These are phyloP conservation scores for Dromius quadrimaculatus DNA, from an alignment of 2,888 invertebrate species.

Conservation along the genomic window DNA sequence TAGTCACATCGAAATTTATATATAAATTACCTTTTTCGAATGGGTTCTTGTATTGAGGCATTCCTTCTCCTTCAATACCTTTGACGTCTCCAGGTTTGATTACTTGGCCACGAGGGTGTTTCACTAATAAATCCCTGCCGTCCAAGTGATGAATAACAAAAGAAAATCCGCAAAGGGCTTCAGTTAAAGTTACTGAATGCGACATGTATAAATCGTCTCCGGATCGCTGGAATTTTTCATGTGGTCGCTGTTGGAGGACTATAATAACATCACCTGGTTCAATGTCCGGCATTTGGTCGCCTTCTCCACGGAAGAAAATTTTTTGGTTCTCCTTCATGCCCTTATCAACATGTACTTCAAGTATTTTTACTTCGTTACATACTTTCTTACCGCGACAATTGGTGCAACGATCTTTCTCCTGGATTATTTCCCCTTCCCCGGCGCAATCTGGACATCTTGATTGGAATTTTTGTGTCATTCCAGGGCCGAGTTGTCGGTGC, in stretches of 20 bases:
- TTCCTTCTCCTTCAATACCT: conserved; percentile 87
- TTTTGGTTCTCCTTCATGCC: conserved; percentile 91
- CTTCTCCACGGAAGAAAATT: conserved; percentile 88
- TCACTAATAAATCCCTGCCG: conserved; percentile 84
- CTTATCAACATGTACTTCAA: conserved; percentile 90
- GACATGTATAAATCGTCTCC: conserved; percentile 81
- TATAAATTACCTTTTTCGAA: conserved; percentile 89
- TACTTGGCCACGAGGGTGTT: conserved; percentile 83
- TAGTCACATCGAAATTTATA: conserved; percentile 87
- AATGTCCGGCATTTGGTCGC: conserved; percentile 89
- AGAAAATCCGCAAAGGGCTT: conserved; percentile 91
- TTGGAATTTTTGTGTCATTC: conserved; percentile 75
- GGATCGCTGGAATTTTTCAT: conserved; percentile 82
- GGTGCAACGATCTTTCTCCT: conserved; percentile 86
- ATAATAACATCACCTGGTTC: conserved; percentile 92
- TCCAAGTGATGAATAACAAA: conserved; percentile 91
- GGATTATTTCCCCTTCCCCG: conserved; percentile 80
- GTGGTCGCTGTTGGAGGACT: conserved; percentile 83
- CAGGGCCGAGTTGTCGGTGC: conserved; percentile 78
- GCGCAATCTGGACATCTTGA: conserved; percentile 74
- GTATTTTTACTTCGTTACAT: conserved; percentile 82
- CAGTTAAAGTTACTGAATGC: conserved; percentile 82
- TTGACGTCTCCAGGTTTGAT: conserved; percentile 86
- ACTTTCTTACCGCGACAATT: conserved; percentile 88
- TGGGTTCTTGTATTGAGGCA: conserved; percentile 88